Evolutionary conservation across 1,140 invertebrate species (phyloP).

Genomic region (Aporrectodea caliginosa): DNA sequence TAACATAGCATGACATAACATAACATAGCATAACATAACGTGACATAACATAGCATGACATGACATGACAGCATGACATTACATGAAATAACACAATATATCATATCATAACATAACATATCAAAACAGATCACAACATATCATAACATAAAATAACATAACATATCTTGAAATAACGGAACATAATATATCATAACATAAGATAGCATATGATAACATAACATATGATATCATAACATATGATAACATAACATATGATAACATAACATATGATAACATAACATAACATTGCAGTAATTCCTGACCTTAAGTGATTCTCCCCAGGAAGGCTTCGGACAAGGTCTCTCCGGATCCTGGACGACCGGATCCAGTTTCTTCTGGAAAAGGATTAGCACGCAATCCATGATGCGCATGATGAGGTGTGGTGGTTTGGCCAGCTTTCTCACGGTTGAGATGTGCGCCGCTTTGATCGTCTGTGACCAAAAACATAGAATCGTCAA

Average conservation of each 20-base stretch:
- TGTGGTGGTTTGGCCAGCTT: slow-evolving; percentile 91
- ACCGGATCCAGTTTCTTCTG: slow-evolving; percentile 79
- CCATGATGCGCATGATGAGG: slow-evolving; percentile 97
- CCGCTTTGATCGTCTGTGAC: slow-evolving; percentile 87
- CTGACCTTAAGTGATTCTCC: slow-evolving; percentile 86
- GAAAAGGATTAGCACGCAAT: slow-evolving; percentile 88
- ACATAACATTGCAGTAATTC: not conserved
- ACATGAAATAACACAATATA: no score
- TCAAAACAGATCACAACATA: slow-evolving; percentile 67
- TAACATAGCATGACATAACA: slow-evolving; percentile 79
- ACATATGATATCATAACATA: slow-evolving; percentile 79
- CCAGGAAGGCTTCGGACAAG: slow-evolving; percentile 91
- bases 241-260: not conserved
- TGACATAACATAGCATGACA: slow-evolving; percentile 60
- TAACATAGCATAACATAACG: slow-evolving; percentile 68
- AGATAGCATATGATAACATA: slow-evolving; percentile 64
- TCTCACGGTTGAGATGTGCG: slow-evolving; percentile 91
- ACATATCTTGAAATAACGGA: slow-evolving; percentile 79
- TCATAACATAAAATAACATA: slow-evolving; percentile 64
- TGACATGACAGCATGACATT: slow-evolving; percentile 76
- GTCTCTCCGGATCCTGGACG: slow-evolving; percentile 71
- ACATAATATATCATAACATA: slow-evolving; percentile 67
- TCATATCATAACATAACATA: slow-evolving; percentile 74
- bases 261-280: slow-evolving; percentile 85
- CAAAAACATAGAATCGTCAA: not conserved